Evolutionary conservation across 2,113 vertebrate genomes (phyloP).

Genomic region (Odocoileus virginianus): DNA sequence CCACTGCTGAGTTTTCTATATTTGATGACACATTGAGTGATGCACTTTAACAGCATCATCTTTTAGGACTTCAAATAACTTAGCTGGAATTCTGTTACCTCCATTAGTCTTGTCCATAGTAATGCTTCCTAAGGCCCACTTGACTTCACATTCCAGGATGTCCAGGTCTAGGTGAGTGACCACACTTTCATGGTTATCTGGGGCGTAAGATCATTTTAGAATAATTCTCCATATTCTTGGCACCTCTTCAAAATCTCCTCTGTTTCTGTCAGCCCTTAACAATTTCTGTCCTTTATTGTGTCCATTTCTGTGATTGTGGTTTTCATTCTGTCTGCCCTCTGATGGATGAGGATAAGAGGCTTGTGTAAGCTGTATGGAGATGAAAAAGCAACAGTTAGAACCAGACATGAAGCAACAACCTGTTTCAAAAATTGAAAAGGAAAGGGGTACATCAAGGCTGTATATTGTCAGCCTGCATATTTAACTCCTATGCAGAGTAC

Average conservation of each 20-base stretch:
- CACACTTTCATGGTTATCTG: not conserved
- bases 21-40: not conserved
- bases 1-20: not conserved
- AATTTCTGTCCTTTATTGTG: not conserved
- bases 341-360: not conserved
- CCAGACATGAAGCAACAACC: not conserved
- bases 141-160: not conserved
- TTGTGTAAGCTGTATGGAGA: not conserved
- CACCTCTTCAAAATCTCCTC: not conserved
- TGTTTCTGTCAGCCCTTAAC: not conserved
- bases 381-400: not conserved
- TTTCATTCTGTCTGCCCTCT: not conserved
- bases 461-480: not conserved
- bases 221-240: not conserved
- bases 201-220: not conserved
- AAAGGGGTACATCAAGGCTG: not conserved
- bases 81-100: not conserved
- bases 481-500: not conserved
- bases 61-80: not conserved
- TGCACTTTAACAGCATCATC: not conserved
- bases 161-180: not conserved
- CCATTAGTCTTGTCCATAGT: not conserved
- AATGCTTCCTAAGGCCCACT: not conserved
- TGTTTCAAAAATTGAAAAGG: not conserved
- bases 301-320: not conserved